A percentile compares a stretch with the other conserved stretches of the same genome.
phyloP scores from a whole-genome alignment of 2,113 vertebrate species.

The Myotis yumanensis region DNA sequence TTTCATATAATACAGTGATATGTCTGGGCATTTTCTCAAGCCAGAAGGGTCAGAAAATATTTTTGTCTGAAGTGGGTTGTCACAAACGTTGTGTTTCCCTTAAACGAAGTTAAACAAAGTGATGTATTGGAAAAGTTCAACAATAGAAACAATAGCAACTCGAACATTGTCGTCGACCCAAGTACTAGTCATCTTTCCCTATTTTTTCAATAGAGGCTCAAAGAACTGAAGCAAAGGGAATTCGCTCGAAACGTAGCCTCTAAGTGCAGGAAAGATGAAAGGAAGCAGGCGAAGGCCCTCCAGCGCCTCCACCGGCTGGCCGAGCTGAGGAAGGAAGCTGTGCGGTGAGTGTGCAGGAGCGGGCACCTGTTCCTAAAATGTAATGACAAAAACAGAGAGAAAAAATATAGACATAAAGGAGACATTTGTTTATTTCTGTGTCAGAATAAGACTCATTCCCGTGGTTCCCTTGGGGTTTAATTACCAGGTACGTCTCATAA shows the following conservation, averaged over 20 bases:
- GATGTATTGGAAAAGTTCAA: background rate
- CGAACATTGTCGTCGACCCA: background rate
- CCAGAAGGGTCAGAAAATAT: background rate
- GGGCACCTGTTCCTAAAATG: constrained; percentile 43
- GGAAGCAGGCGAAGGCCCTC: constrained; percentile 89
- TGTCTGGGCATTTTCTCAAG: background rate
- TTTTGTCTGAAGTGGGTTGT: background rate
- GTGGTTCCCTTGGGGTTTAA: background rate
- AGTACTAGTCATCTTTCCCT: constrained; percentile 42
- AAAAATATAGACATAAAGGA: background rate
- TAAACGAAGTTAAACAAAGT: background rate
- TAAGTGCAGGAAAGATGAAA: constrained; percentile 91
- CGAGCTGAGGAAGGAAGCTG: constrained; percentile 86
- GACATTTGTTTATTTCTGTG: background rate
- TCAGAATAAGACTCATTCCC: constrained; percentile 3
- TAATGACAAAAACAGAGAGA: background rate
- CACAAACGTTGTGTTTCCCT: background rate
- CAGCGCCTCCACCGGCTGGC: constrained; percentile 90
- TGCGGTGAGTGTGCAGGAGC: constrained; percentile 84
- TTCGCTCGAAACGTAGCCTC: constrained; percentile 93
- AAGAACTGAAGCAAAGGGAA: constrained; percentile 96
- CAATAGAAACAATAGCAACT: background rate
- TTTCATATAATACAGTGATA: background rate
- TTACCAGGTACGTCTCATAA: no score
- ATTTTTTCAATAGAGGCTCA: constrained; percentile 88